Percentiles rank a stretch among this genome's conserved stretches.
phyloP scores from a whole-genome alignment of 1,140 invertebrate genomes.

The Coenobita brevimanus region DNA sequence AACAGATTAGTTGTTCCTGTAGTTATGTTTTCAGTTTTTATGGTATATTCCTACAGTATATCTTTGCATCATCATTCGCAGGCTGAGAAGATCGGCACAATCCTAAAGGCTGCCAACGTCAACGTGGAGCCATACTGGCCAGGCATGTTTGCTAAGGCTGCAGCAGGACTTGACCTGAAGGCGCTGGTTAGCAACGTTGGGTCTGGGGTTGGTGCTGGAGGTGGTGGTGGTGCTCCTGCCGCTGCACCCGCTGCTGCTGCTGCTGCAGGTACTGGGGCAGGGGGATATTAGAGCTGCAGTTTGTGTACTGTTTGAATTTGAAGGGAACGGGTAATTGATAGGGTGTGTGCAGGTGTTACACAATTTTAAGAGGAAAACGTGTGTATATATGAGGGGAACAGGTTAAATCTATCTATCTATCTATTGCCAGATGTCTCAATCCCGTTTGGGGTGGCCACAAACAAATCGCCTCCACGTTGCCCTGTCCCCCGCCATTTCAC shows the following conservation, averaged over 20 bases:
- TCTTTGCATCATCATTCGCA: conserved; percentile 72
- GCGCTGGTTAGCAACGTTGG: conserved; percentile 96
- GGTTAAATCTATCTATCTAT: no score
- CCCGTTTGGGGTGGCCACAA: no score
- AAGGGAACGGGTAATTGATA: no score
- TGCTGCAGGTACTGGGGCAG: conserved; percentile 72
- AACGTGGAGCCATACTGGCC: conserved; percentile 99
- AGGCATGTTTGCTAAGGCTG: conserved; percentile 96
- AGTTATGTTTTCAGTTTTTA: no score
- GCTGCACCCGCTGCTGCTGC: conserved; percentile 80
- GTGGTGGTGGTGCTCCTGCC: conserved; percentile 81
- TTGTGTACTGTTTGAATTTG: background rate
- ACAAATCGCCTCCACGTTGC: no score
- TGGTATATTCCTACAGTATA: no score
- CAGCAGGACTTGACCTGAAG: conserved; percentile 95
- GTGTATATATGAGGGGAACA: no score
- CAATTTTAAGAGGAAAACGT: no score
- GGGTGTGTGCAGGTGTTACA: no score
- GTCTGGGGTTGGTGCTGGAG: conserved; percentile 89
- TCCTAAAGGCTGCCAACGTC: conserved; percentile 96
- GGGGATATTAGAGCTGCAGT: background rate
- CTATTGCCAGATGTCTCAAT: no score
- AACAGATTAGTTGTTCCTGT: no score
- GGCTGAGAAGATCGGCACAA: conserved; percentile 98
- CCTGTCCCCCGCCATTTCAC: no score